Evolutionary conservation across 2,113 vertebrate species (phyloP).

Genomic region (Sclerurus mexicanus): DNA sequence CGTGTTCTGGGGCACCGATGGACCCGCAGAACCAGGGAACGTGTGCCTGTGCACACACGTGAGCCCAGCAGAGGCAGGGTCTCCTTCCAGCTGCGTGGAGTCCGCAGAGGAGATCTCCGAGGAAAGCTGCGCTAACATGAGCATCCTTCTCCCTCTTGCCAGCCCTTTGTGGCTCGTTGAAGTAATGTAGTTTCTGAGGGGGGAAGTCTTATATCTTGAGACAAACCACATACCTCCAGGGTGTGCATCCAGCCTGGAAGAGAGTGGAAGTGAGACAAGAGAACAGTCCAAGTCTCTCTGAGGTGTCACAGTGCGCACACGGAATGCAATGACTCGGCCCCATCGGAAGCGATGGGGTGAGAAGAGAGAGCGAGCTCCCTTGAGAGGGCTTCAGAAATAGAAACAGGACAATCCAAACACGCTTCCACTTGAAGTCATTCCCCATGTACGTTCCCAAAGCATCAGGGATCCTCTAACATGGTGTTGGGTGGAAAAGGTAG

Average conservation of each 20-base stretch:
- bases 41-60: rapidly evolving
- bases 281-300: slow-evolving; percentile 59
- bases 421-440: slow-evolving; percentile 19
- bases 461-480: neutral
- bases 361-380: slow-evolving; percentile 43
- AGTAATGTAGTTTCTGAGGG: slow-evolving; percentile 50
- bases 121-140: slow-evolving; percentile 1
- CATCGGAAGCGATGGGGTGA: slow-evolving; percentile 67
- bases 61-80: neutral
- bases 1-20: rapidly evolving
- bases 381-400: slow-evolving; percentile 45
- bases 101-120: neutral
- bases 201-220: slow-evolving; percentile 68
- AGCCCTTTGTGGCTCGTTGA: slow-evolving; percentile 47
- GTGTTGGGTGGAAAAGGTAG: neutral
- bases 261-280: slow-evolving; percentile 64
- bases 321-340: slow-evolving; percentile 23
- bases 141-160: slow-evolving; percentile 23
- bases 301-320: slow-evolving; percentile 36
- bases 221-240: slow-evolving; percentile 70
- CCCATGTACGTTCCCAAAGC: neutral
- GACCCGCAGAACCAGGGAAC: rapidly evolving
- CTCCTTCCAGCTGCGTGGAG: slow-evolving; percentile 13
- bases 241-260: slow-evolving; percentile 58
- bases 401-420: slow-evolving; percentile 32